Evolutionary conservation across 2,797 vertebrate species (phyloP).

Genomic region (Artibeus lituratus): DNA sequence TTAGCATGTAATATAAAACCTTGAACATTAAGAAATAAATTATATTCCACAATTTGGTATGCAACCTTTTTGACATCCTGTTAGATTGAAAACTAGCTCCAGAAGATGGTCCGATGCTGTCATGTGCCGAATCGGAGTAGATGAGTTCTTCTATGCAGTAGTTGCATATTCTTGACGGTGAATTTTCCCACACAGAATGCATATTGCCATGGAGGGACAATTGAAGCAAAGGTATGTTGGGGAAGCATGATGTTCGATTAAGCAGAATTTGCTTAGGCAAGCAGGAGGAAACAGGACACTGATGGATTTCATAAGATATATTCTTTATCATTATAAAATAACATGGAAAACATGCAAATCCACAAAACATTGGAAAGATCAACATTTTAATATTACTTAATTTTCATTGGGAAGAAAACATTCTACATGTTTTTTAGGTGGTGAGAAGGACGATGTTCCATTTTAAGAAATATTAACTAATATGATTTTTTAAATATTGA

Average conservation of each 20-base stretch:
- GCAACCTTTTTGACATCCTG: not conserved
- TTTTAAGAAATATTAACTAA: not conserved
- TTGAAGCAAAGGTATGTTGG: no score
- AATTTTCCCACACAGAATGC: not conserved
- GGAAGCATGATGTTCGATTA: rapidly evolving
- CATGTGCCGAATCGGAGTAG: not conserved
- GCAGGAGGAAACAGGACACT: no score
- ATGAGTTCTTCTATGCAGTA: not conserved
- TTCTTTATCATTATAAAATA: not conserved
- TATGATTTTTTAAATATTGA: not conserved
- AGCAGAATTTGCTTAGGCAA: not conserved
- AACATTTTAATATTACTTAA: not conserved
- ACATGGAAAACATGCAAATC: not conserved
- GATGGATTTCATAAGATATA: rapidly evolving
- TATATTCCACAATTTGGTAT: not conserved
- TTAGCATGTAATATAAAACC: not conserved
- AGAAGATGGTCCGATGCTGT: not conserved
- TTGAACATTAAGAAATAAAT: not conserved
- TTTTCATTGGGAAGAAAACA: not conserved
- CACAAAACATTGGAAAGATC: not conserved
- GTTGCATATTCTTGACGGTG: not conserved
- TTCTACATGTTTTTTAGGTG: not conserved
- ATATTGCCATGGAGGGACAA: no score
- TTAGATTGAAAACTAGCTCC: not conserved
- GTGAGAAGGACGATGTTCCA: not conserved